Percentiles rank a stretch among this genome's conserved stretches.
phyloP scores from a whole-genome alignment of 1,140 invertebrate genomes.

The Manduca sexta region DNA sequence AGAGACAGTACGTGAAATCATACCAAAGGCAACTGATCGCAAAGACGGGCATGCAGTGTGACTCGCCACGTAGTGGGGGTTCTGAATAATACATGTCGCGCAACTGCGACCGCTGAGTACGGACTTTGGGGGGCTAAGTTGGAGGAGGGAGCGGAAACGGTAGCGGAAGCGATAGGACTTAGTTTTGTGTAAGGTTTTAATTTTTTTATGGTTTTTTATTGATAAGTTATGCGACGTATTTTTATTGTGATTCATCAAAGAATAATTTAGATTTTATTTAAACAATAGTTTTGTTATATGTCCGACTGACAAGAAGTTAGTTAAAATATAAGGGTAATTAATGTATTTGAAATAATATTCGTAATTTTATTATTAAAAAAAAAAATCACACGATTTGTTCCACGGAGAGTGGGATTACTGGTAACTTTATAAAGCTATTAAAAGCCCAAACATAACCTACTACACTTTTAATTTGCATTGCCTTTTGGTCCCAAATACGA shows the following conservation, averaged over 20 bases:
- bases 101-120: slow-evolving; percentile 30
- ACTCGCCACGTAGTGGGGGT: slow-evolving; percentile 16
- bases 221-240: not conserved
- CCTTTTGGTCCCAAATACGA: too few species aligned
- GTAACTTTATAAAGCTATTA: too few species aligned
- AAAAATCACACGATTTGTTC: too few species aligned
- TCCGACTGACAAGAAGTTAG: too few species aligned
- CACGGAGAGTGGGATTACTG: too few species aligned
- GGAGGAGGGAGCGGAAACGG: slow-evolving; percentile 8
- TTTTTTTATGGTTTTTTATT: not conserved
- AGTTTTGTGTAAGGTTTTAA: not conserved
- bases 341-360: too few species aligned
- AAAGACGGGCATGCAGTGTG: slow-evolving; percentile 4
- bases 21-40: slow-evolving; percentile 8
- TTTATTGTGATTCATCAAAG: not conserved
- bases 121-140: not conserved
- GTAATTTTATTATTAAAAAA: too few species aligned
- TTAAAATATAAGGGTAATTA: too few species aligned
- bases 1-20: slow-evolving; percentile 5
- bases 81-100: slow-evolving; percentile 48
- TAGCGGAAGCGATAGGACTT: not conserved
- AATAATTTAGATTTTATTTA: too few species aligned
- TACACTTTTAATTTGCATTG: too few species aligned
- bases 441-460: too few species aligned
- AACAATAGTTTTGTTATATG: too few species aligned